Evolutionary conservation across 1,140 invertebrate genomes (phyloP), one percentile per base, ranked within the genome.

Genomic region (Zaprionus davidi): DNA sequence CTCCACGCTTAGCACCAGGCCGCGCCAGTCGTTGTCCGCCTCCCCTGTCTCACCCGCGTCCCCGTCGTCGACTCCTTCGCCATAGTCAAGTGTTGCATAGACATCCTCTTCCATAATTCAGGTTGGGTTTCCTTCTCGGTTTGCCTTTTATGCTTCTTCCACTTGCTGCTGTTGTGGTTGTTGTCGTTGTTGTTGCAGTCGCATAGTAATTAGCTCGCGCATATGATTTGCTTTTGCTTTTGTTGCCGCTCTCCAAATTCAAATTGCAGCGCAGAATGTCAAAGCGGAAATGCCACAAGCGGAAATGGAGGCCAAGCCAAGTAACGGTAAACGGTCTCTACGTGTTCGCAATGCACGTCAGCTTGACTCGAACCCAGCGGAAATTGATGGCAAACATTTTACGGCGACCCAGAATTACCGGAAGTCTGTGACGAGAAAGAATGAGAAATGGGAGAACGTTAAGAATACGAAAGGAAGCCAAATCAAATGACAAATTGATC

Each of bases 341-440:
- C 28, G 44, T 28, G 36, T 62, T 57, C 22, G 46, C 46, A 51
- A 12, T 60, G 26, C 60, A 20, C 59, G 31, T 63, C 55, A 65
- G 58, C 28, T 36, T 55, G 65, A 71, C 69, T 70, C 58, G 77
- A 64, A 68, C 51, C 73, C 24, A 71, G 44, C 85, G 85, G 85
- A 90, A 90, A 90, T 90, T 90, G 82, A 79, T 80, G 72, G 86
- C 85, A 90, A 90, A 85, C 79, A 90, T 90, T 90, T 90, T 82
- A 90, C 76, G 76, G 60, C 76, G 69, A 17, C 41, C 41, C 86
- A 67, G 76, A 90, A 85, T 85, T 60, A 72, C 73, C 86, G 85
- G 79, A 90, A 90, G 73, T 76, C 71, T 65, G 28, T 58, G 62
- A 79, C 76, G 41, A 46, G 41, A 75, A 36, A 76, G 66, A 65